Percentiles rank a stretch among this genome's conserved stretches.
These are phyloP conservation scores for Cotesia glomerata DNA, from an alignment of 1,140 invertebrate species.

Conservation along the genomic window DNA sequence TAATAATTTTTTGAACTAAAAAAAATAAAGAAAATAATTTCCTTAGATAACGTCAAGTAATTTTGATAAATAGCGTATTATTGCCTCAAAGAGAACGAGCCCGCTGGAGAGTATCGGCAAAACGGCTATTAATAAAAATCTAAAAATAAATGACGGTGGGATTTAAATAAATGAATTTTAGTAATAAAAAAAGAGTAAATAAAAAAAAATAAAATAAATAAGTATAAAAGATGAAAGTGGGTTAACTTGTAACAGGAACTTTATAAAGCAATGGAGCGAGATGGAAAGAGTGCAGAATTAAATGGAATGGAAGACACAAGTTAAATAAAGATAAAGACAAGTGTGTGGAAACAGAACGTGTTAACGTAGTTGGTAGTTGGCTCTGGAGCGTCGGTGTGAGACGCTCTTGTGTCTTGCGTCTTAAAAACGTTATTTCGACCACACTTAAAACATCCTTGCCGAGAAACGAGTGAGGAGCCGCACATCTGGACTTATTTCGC, in stretches of 20 bases:
- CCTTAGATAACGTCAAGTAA: too few relatives aligned
- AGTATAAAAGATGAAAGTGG: not conserved
- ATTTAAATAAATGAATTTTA: too few relatives aligned
- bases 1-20: too few relatives aligned
- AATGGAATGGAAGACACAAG: not conserved
- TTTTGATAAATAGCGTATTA: too few relatives aligned
- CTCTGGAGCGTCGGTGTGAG: not conserved
- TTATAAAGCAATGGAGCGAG: too few relatives aligned
- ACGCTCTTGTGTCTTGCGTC: not conserved
- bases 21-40: too few relatives aligned
- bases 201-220: not conserved
- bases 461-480: not conserved
- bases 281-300: not conserved
- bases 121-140: too few relatives aligned
- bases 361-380: not conserved
- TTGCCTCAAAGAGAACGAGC: too few relatives aligned
- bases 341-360: not conserved
- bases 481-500: constrained; percentile 4
- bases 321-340: not conserved
- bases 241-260: too few relatives aligned
- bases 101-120: too few relatives aligned
- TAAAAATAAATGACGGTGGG: too few relatives aligned
- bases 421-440: constrained; percentile 13
- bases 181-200: too few relatives aligned
- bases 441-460: not conserved